Evolutionary conservation across 2,888 invertebrate species (phyloP), one percentile per base, ranked within the genome.

Genomic region (Choreutis nemorana): DNA sequence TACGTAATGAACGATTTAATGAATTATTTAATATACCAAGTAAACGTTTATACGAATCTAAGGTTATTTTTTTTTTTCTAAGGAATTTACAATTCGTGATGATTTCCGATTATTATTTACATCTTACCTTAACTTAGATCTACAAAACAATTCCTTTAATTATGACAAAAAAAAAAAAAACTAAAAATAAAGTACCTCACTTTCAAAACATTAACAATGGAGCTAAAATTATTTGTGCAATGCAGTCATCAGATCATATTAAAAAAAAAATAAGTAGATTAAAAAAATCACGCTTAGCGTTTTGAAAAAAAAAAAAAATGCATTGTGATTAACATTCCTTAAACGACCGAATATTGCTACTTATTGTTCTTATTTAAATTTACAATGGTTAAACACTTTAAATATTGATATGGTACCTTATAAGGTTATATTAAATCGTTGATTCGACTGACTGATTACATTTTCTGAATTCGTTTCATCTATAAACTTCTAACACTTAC

Each of bases 351-450:
- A 67, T 71, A 73, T 49, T 54, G 48, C 75, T 78, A 77, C 65
- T 77, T 78, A 75, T 75, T 75, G 77, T 78, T 70, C 73, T 61
- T 73, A 75, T 55, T 41, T 35, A 9, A 29, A 30, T 42, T 53
- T 48, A 61, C 64, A 65, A 62, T 62, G 70, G 66, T 75, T 73
- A 75, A 62, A 77, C 65, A 71, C 55, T 62, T 68, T 71, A 66
- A 67, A 70, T 71, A 75, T 72, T 78, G 78, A 78, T 78, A 78
- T 78, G 78, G 61, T n/a, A 71, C 77, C 75, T 73, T 77, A 65
- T 64, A 75, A 73, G 75, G 75, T 75, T 59, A 58, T 54, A n/a
- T 48, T 56, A 9, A 51, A 61, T 66, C 67, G 65, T 61, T 65
- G 67, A n/a, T n/a, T n/a, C n/a, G n/a, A 63, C 52, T 57, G 55